Evolutionary conservation across 2,113 vertebrate genomes (phyloP), one percentile per base, ranked within the genome.

Genomic region (Ranitomeya variabilis): DNA sequence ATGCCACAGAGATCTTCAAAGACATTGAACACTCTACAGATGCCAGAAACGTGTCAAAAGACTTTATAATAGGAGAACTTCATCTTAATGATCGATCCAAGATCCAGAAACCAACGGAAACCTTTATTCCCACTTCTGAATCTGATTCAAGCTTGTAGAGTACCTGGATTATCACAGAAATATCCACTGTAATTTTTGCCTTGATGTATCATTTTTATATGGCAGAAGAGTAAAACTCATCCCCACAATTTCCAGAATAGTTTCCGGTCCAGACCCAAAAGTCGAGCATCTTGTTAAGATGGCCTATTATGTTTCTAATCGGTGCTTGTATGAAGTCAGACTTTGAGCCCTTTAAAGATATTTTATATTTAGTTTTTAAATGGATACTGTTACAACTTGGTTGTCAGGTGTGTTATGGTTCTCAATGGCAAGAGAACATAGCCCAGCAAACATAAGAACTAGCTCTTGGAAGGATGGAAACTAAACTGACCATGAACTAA

Each of bases 1-100:
- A 99, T 37, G 98, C 97, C 74, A 99, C 98, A 0, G 98, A 99
- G 92, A 97, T 95, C 92, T 99, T 99, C 14, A 98, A 99, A 93
- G 98, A 99, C 19, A 95, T 99, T 1, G 98, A 98, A 1, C 98
- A 99, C 91, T n/a, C n/a, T 0, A 94, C 93, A 6, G 98, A 99
- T 87, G 98, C 98, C 37, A 91, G 95, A 69, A 90, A 96, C 4
- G 71, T 99, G 94, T 95, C 97, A 0, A 90, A 92, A 6, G 82
- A 67, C 0, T 96, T 94, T 90, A 90, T 99, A 90, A 91, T 99
- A 13, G 98, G 98, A 83, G 97, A 99, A 85, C 92, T 99, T 92
- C 98, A 99, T 90, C 98, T 97, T 5, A 97, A 98, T 37, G 98
- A 99, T 92, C 90, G 96, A 91, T n/a, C 78, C 0, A 97, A 97